Evolutionary conservation across 2,888 invertebrate genomes (phyloP).

Genomic region (Sminthurinus aureus): DNA sequence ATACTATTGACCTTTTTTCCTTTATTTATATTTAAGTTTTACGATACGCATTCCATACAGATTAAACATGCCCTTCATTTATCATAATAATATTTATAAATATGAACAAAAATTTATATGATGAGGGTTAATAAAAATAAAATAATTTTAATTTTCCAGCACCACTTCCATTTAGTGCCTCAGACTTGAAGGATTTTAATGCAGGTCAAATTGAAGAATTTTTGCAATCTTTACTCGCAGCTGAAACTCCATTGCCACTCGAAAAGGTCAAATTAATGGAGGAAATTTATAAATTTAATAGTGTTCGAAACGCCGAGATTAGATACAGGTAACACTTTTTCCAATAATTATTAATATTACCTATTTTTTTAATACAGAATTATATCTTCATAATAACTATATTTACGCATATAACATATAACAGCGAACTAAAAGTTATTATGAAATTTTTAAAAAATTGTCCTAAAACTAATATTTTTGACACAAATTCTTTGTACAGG

Average conservation of each 20-base stretch:
- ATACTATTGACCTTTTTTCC: too few relatives aligned
- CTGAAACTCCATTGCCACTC: constrained; percentile 64
- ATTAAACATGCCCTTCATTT: too few relatives aligned
- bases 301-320: constrained; percentile 80
- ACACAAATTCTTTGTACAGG: constrained; percentile 63
- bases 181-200: constrained; percentile 69
- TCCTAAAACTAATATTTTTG: background rate
- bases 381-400: background rate
- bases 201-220: constrained; percentile 75
- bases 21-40: too few relatives aligned
- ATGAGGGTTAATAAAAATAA: too few relatives aligned
- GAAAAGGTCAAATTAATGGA: constrained; percentile 72
- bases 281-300: constrained; percentile 71
- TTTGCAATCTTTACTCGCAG: constrained; percentile 61
- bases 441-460: background rate
- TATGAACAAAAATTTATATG: too few relatives aligned
- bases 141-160: too few relatives aligned
- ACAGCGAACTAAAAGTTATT: background rate
- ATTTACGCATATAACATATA: background rate
- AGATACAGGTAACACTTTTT: constrained; percentile 64
- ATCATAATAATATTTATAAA: too few relatives aligned
- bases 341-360: background rate
- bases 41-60: too few relatives aligned
- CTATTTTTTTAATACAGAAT: background rate
- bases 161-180: constrained; percentile 64